A percentile compares a stretch with the other conserved stretches of the same genome.
phyloP scores from a whole-genome alignment of 1,140 invertebrate species.

The Medauroidea extradentata region DNA sequence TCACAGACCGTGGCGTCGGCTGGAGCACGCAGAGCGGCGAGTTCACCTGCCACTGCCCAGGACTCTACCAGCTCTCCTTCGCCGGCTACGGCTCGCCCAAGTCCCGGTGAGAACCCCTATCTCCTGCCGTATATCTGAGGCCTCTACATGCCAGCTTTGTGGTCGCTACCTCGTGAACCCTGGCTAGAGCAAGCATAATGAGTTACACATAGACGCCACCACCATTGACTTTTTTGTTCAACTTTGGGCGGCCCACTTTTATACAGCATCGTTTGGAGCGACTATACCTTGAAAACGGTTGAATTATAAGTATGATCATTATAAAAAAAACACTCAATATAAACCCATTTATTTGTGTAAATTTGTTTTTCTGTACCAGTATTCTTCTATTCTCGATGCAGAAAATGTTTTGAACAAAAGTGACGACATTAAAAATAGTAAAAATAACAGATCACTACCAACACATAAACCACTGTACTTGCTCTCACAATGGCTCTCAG shows the following conservation, averaged over 20 bases:
- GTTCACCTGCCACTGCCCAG: constrained; percentile 50
- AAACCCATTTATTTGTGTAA: too few species aligned
- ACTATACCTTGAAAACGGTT: too few species aligned
- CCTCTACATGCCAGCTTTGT: too few species aligned
- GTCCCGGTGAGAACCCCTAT: not conserved
- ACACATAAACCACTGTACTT: too few species aligned
- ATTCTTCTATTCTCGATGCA: too few species aligned
- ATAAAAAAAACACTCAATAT: too few species aligned
- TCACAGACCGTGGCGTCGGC: constrained; percentile 47
- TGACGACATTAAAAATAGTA: too few species aligned
- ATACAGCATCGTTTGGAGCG: not conserved
- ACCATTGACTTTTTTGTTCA: not conserved
- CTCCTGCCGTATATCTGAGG: not conserved
- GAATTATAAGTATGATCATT: too few species aligned
- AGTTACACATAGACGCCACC: not conserved
- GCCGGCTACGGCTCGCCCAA: constrained; percentile 41
- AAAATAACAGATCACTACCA: too few species aligned
- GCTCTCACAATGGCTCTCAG: too few species aligned
- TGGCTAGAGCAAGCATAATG: not conserved
- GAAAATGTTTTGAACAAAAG: too few species aligned
- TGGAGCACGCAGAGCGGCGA: constrained; percentile 46
- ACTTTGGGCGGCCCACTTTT: not conserved
- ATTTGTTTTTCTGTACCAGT: too few species aligned
- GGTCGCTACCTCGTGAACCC: not conserved
- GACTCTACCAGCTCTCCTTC: constrained; percentile 50